phyloP scores from a whole-genome alignment of 2,888 invertebrate genomes.

The Charanyca ferruginea region DNA sequence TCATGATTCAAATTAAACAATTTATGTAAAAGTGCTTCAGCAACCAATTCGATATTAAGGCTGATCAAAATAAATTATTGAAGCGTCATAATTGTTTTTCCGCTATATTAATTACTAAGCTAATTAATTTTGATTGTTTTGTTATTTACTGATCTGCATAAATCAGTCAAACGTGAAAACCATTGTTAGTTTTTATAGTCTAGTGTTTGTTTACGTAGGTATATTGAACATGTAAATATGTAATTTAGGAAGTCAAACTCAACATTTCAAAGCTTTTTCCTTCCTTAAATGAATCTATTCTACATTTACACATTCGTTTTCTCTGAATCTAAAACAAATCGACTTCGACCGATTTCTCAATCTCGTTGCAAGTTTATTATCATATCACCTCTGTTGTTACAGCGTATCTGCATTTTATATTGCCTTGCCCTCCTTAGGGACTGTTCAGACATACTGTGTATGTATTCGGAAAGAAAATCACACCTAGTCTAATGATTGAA shows the following conservation, averaged over 20 bases:
- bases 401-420: conserved; percentile 39
- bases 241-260: background rate
- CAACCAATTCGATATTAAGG: background rate
- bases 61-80: conserved; percentile 1
- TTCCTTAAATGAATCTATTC: background rate
- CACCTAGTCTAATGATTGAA: background rate
- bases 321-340: conserved; percentile 17
- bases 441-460: conserved; percentile 1
- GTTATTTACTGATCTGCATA: background rate
- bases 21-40: too few relatives aligned
- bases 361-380: conserved; percentile 47
- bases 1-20: too few relatives aligned
- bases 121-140: conserved; percentile 1
- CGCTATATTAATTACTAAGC: conserved; percentile 1
- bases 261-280: background rate
- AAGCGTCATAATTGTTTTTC: conserved; percentile 12
- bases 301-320: background rate
- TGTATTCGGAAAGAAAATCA: background rate
- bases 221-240: background rate
- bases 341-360: conserved; percentile 38
- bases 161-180: background rate
- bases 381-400: conserved; percentile 30
- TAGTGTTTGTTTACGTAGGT: background rate
- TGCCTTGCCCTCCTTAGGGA: background rate
- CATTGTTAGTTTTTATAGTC: background rate